A percentile compares a stretch with the other conserved stretches of the same genome.
phyloP scores from a whole-genome alignment of 2,888 invertebrate species.

The Rhagium mordax region DNA sequence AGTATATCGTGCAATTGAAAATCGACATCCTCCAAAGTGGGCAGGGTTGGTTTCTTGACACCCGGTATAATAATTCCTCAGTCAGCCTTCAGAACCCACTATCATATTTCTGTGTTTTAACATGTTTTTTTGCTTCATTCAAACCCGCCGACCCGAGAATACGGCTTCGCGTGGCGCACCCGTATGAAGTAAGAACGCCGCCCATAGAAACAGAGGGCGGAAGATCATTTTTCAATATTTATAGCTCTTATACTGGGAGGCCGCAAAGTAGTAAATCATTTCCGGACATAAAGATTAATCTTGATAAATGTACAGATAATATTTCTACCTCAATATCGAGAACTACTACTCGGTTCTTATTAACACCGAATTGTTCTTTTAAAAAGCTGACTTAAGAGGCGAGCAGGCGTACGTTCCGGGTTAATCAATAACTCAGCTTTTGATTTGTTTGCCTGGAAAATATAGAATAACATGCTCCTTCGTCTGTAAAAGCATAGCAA shows the following conservation, averaged over 20 bases:
- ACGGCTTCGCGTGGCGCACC: background rate
- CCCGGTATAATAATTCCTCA: too few relatives aligned
- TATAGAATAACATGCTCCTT: background rate
- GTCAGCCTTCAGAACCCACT: too few relatives aligned
- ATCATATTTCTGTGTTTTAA: too few relatives aligned
- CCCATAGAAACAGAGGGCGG: background rate
- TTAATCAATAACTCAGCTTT: background rate
- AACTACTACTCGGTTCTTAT: background rate
- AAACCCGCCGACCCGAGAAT: background rate
- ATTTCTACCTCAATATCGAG: conserved; percentile 8
- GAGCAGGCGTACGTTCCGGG: background rate
- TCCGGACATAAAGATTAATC: background rate
- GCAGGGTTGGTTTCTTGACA: too few relatives aligned
- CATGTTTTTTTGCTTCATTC: background rate
- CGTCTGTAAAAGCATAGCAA: conserved; percentile 7
- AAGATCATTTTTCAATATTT: conserved; percentile 7
- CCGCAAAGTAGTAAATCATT: background rate
- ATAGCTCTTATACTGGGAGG: background rate
- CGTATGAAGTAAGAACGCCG: background rate
- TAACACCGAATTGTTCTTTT: background rate
- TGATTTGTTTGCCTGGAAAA: background rate
- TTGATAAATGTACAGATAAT: conserved; percentile 3
- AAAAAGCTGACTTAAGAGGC: background rate
- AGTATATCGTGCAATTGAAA: too few relatives aligned
- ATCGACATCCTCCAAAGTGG: too few relatives aligned